Base-by-base conservation (phyloP, 2,797 vertebrate genomes). In the Spinibarbus caldwelli region DNA sequence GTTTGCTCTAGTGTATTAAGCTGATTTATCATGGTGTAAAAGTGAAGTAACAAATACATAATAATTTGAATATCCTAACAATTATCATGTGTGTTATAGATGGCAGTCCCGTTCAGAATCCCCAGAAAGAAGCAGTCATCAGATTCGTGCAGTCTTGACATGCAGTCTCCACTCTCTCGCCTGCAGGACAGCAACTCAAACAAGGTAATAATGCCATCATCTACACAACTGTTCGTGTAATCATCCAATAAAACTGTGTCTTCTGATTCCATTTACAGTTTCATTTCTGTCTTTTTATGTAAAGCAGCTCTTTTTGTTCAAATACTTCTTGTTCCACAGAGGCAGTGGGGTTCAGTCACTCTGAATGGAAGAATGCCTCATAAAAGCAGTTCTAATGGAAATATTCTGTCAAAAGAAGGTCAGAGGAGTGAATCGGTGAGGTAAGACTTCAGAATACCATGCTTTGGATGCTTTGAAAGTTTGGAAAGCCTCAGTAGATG, bases 131-230 rank as follows among this genome's bases (percentile, higher is more conserved):
- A 91, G 62, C 89, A 81, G 6, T 1, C 64, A 0, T n/a, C 52
- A 0, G 89, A 66, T 4, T 87, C 91, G 19, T 21, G 87, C 73
- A 76, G 71, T 26, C 15, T 90, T 6, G 62, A 79, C n/a, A 79
- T 90, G 85, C 88, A 86, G 66, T 95, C 94, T 6, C 94, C 95
- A 0, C 86, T 95, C 82, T 91, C 92, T 19, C 86, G 90, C 62
- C 91, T 94, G 19, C 93, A 93, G 83, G 83, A 85, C 59, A 3
- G 79, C 9, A 66, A 80, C 4, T 52, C 75, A 0, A 6, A 73
- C 0, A 87, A 90, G 90, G 92, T 91, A 78, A 36, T 54, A 15
- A 1, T 19, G 7, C 6, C n/a, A 7, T 31, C 29, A 38, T 70
- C 26, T 41, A 2, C 31, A 9, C 31, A 52, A 57, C 38, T 4